Percentiles rank a stretch among this genome's conserved stretches.
These are phyloP conservation scores for Autographa gamma DNA, from an alignment of 2,888 invertebrate species.

Conservation along the genomic window DNA sequence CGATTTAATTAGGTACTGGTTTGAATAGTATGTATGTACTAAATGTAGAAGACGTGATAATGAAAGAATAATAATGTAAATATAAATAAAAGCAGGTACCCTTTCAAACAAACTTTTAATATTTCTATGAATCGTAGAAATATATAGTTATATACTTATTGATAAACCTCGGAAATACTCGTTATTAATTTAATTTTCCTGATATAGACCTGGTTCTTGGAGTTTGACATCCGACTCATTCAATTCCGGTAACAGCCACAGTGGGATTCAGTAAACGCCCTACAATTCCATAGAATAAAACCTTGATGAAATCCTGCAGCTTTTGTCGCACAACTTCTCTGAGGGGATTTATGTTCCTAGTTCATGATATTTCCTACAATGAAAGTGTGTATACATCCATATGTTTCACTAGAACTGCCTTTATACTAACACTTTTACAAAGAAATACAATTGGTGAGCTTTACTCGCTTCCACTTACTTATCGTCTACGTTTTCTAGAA, in stretches of 20 bases:
- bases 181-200: constrained; percentile 35
- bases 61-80: no score
- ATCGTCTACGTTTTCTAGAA: background rate
- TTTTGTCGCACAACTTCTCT: constrained; percentile 51
- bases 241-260: constrained; percentile 25
- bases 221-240: constrained; percentile 43
- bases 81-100: no score
- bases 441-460: constrained; percentile 7
- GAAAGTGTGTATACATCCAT: background rate
- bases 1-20: no score
- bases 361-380: constrained; percentile 30
- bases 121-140: no score
- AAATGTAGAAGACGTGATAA: no score
- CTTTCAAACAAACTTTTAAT: no score
- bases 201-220: constrained; percentile 19
- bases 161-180: background rate
- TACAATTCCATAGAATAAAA: constrained; percentile 54
- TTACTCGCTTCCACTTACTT: background rate
- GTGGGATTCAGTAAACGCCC: constrained; percentile 43
- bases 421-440: constrained; percentile 13
- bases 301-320: constrained; percentile 56
- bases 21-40: no score
- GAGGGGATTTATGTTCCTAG: constrained; percentile 50
- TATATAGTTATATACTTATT: background rate
- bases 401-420: background rate